A percentile compares a stretch with the other conserved stretches of the same genome.
These are phyloP conservation scores for Cirrhinus molitorella DNA, from an alignment of 2,797 vertebrate species.

Conservation along the genomic window DNA sequence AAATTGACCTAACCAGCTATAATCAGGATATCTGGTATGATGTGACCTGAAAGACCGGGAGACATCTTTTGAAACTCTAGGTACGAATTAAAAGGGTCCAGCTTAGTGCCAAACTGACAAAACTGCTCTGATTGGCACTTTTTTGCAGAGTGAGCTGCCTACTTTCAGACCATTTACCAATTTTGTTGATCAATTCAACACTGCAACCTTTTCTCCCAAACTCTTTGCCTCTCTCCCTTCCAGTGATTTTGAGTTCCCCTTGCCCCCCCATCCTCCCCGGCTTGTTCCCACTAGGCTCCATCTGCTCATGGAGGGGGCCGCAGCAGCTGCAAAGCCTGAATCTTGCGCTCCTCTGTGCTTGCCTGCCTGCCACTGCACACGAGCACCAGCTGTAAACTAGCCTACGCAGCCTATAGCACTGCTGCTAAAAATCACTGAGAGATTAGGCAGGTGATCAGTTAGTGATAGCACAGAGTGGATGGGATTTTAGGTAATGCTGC, in stretches of 20 bases:
- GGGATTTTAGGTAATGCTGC: neutral
- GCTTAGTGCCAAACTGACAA: neutral
- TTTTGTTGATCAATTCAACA: neutral
- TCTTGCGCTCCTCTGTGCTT: constrained; percentile 39
- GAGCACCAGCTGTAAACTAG: constrained; percentile 49
- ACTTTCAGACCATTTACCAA: neutral
- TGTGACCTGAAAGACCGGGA: neutral
- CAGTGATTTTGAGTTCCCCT: constrained; percentile 23
- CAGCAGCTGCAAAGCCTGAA: constrained; percentile 45
- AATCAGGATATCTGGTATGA: neutral
- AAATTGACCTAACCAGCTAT: neutral
- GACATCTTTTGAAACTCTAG: neutral
- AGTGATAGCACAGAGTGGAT: neutral
- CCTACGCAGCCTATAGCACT: constrained; percentile 26
- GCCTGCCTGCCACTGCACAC: constrained; percentile 42
- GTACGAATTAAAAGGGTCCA: neutral
- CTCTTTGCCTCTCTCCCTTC: neutral
- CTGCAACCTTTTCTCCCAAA: neutral
- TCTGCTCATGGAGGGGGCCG: constrained; percentile 50
- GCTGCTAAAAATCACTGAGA: constrained; percentile 41
- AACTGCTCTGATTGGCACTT: neutral
- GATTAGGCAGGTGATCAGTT: constrained; percentile 44
- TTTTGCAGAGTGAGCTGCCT: neutral
- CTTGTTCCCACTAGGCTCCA: constrained; percentile 53
- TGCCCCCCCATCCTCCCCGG: neutral